A percentile compares a stretch with the other conserved stretches of the same genome.
Evolutionary conservation across 2,888 invertebrate genomes (phyloP).

Genomic region (Aphelenchoides bicaudatus): DNA sequence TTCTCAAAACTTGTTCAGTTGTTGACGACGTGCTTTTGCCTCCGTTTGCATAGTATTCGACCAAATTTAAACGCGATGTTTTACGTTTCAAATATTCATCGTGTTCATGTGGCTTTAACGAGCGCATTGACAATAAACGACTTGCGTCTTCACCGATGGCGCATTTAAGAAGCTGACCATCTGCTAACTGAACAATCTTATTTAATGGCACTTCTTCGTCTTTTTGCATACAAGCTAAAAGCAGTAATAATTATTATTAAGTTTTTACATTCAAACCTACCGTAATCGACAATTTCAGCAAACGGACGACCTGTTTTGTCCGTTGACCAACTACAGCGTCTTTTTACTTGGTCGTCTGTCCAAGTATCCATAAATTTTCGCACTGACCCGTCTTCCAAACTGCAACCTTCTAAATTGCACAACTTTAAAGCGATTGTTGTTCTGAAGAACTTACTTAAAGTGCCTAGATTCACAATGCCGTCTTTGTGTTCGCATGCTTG

Average conservation of each 20-base stretch:
- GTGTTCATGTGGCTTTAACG: slow-evolving; percentile 26
- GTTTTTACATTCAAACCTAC: slow-evolving; percentile 28
- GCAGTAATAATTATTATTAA: slow-evolving; percentile 15
- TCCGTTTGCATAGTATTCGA: slow-evolving; percentile 33
- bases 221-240: slow-evolving; percentile 32
- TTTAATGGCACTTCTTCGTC: slow-evolving; percentile 34
- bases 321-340: slow-evolving; percentile 36
- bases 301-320: slow-evolving; percentile 24
- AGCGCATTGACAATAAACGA: slow-evolving; percentile 31
- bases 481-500: slow-evolving; percentile 34
- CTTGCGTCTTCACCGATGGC: slow-evolving; percentile 17
- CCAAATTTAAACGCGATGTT: slow-evolving; percentile 25
- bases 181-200: slow-evolving; percentile 31
- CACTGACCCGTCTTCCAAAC: slow-evolving; percentile 31
- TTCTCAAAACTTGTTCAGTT: too few species aligned
- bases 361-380: slow-evolving; percentile 39
- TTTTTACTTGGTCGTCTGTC: slow-evolving; percentile 33
- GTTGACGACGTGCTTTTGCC: slow-evolving; percentile 16
- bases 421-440: neutral
- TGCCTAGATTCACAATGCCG: slow-evolving; percentile 8
- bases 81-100: slow-evolving; percentile 22
- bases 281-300: slow-evolving; percentile 28
- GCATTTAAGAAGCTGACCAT: slow-evolving; percentile 35
- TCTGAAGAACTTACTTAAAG: neutral
- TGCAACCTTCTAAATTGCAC: slow-evolving; percentile 29